These are phyloP conservation scores for Meriones unguiculatus DNA, from an alignment of 2,113 vertebrate genomes.

Conservation along the genomic window DNA sequence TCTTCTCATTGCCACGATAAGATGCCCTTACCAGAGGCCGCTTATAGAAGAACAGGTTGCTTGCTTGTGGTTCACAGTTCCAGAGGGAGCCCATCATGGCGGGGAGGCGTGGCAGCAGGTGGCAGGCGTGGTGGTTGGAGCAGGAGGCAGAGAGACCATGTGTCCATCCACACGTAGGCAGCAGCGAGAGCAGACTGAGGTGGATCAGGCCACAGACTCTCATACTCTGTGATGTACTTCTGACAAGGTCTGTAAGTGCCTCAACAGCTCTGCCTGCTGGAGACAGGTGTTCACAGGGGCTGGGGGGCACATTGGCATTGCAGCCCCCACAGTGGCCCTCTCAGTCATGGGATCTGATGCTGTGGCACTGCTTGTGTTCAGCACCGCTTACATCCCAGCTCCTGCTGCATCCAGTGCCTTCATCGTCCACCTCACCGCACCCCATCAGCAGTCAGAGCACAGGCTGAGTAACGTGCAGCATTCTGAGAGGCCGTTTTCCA, in stretches of 20 bases:
- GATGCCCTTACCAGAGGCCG: background rate
- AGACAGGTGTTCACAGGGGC: background rate
- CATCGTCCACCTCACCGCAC: too few relatives aligned
- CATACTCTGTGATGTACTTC: background rate
- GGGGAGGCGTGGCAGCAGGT: background rate
- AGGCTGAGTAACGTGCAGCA: background rate
- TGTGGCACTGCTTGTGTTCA: background rate
- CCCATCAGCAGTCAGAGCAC: too few relatives aligned
- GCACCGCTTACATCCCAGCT: background rate
- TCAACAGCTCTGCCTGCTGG: too few relatives aligned
- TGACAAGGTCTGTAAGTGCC: background rate
- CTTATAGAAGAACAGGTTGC: background rate
- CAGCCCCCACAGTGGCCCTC: background rate
- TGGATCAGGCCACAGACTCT: background rate
- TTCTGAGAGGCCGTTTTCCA: background rate
- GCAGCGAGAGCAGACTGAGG: background rate
- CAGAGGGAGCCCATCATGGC: background rate
- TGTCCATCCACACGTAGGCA: background rate
- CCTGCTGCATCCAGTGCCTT: background rate
- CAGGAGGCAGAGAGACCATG: background rate
- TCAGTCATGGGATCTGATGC: background rate
- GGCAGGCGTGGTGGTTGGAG: background rate
- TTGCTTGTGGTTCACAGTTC: background rate
- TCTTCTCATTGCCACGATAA: background rate
- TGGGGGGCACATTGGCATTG: background rate